Evolutionary conservation across 2,113 vertebrate species (phyloP), one percentile per base, ranked within the genome.

Genomic region (Perca flavescens): DNA sequence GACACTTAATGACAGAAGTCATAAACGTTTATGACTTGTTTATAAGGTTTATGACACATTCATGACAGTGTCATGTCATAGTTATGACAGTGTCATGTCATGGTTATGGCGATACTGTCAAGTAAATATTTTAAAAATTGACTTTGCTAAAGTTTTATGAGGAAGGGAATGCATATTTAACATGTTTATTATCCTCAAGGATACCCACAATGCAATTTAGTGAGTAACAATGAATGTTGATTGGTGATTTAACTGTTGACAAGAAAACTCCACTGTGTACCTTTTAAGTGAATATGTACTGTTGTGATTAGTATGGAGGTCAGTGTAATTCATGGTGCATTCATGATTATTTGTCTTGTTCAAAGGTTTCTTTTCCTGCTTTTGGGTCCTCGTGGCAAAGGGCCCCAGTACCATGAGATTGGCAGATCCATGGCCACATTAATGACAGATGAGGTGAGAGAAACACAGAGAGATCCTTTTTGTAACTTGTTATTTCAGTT

Each of bases 391-490:
- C 94, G 95, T 60, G 97, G 97, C 65, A 99, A 99, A 94, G 97
- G 96, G 50, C 94, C 96, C 1, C 97, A 98, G 74, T 99, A 98
- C 87, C 97, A 99, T 90, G 97, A 99, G 94, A 99, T 99, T 91
- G 97, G 97, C 79, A 96, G 97, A 91, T 99, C 97, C 5, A 99
- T 99, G 95, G 97, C 97, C 62, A 99, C 97, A 0, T 95, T 99
- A 64, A 98, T 99, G 97, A 98, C 97, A 4, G 97, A 99, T 91
- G 97, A 99, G 94, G 97, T 97, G 92, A 96, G 85, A 75, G 52
- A 54, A 56, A 40, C 8, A 62, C 14, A 65, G 4, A 17, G 5
- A 6, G 8, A 40, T 52, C 9, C 6, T 10, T 52, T 36, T 75
- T 52, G 5, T 71, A 50, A 16, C 36, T 49, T 12, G 25, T 28